Base-by-base conservation (phyloP, 2,888 invertebrate genomes). In the Lysandra bellargus region DNA sequence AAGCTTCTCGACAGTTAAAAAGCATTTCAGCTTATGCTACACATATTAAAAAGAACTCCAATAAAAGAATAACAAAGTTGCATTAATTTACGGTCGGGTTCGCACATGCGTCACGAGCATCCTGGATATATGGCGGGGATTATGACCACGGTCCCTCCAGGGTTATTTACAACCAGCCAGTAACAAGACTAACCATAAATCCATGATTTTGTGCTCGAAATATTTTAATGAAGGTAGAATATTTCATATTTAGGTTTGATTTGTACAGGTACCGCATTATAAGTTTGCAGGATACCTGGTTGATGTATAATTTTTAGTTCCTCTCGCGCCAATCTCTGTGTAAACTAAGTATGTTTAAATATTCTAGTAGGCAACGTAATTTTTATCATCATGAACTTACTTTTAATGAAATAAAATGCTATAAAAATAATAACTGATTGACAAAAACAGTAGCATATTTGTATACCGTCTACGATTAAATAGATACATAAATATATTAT, bases 51-150 rank as follows among this genome's bases (percentile, higher is more conserved):
- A 57, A 57, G 23, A 14, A 57, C 57, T 61, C 17, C 17, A 69
- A 37, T 69, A 33, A 76, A 80, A 79, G 87, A 84, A 87, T 81
- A 64, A 92, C 93, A 93, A 92, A 90, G 93, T 93, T 92, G 92
- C 89, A 83, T 86, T 92, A 91, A 93, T 93, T 93, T 93, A 93
- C 88, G 89, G 82, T 86, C 83, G 84, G 83, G 90, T 91, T 92
- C 90, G 90, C 93, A 92, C 91, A 92, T 92, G 90, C 87, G 87
- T 88, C 83, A 84, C 84, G 80, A 79, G 81, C 81, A 79, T 81
- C 74, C 80, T 80, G 80, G 61, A 78, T 80, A 81, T 80, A 79
- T 80, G 74, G 57, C 69, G 33, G 69, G 33, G 17, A 30, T 69
- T 78, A 72, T 78, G 77, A 69, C 69, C 33, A 37, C 33, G 69